Evolutionary conservation across 1,140 invertebrate genomes (phyloP), one percentile per base, ranked within the genome.

Genomic region (Babylonia areolata): DNA sequence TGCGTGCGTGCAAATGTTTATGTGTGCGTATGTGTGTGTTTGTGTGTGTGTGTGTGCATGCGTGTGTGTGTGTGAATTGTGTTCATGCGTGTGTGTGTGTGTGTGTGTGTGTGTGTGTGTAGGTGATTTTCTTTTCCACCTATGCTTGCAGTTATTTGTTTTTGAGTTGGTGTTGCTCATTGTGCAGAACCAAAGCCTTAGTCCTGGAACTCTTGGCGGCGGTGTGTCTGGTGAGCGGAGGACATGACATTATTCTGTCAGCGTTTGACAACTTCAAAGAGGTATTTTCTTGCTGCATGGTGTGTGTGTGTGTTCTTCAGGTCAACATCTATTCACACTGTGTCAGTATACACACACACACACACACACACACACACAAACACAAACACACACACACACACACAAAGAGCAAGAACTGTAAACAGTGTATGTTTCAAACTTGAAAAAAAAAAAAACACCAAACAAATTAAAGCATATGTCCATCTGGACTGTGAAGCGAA

Each of bases 221-320:
- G 42, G 99, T 99, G 87, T 99, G 99, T 94, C 95, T 99, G 87
- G 98, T 99, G 54, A 99, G 99, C 95, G 98, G 98, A 28, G 99
- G 99, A 9, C 99, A 99, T 93, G 97, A 99, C 95, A 98, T 99
- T 90, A 99, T 99, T 90, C 95, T 99, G 23, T 97, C 96, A 11
- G 98, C 99, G 0, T 99, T 99, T 94, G 97, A 99, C 94, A 98
- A 99, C 94, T 73, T 73, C 71, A 73, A 73, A 73, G 71, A 73
- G 35, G 71, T 73, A 73, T 31, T 6, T 23, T 23, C 46, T 51
- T 51, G 46, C 46, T 51, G 46, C 46, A 3, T 51, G 46, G 2
- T 51, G 46, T 17, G n/a, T n/a, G n/a, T n/a, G n/a, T n/a, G n/a
- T n/a, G n/a, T n/a, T n/a, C n/a, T n/a, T n/a, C n/a, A n/a, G n/a